A percentile compares a stretch with the other conserved stretches of the same genome.
Conservation (phyloP, 2,888 invertebrate genomes). For the Chymomyza fuscimana region DNA sequence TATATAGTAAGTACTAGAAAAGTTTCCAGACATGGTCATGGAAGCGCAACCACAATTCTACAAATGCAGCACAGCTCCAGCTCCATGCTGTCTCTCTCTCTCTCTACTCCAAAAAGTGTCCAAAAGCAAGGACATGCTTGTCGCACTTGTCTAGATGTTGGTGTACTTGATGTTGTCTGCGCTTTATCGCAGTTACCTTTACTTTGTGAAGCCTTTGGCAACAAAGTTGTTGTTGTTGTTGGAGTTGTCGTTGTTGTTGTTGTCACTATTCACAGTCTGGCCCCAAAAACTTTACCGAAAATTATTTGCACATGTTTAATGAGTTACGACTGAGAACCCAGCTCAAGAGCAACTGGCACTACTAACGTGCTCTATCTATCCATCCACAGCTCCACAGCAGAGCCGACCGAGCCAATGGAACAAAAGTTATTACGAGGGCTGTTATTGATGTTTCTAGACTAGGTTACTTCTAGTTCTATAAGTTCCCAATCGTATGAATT, state of each 20-base stretch:
- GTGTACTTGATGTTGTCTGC: not conserved
- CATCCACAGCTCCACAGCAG: no score
- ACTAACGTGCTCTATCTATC: not conserved
- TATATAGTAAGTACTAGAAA: not conserved
- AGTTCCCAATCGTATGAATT: no score
- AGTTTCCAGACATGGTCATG: not conserved
- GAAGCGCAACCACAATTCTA: not conserved
- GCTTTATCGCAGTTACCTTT: not conserved
- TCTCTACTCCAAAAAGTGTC: not conserved
- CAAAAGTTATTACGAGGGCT: not conserved
- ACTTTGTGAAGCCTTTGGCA: not conserved
- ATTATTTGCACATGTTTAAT: conserved; percentile 61
- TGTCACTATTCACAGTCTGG: no score
- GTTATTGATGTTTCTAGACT: no score
- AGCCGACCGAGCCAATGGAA: not conserved
- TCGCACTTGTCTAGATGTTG: not conserved
- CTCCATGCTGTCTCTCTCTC: no score
- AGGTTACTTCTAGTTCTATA: no score
- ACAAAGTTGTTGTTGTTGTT: not conserved
- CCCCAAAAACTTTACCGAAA: conserved; percentile 24
- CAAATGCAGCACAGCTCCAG: not conserved
- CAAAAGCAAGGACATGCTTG: not conserved
- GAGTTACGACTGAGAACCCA: conserved; percentile 21
- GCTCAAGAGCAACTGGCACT: not conserved
- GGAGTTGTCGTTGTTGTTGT: no score